Evolutionary conservation across 2,113 vertebrate genomes (phyloP), one percentile per base, ranked within the genome.

Genomic region (Suncus etruscus): DNA sequence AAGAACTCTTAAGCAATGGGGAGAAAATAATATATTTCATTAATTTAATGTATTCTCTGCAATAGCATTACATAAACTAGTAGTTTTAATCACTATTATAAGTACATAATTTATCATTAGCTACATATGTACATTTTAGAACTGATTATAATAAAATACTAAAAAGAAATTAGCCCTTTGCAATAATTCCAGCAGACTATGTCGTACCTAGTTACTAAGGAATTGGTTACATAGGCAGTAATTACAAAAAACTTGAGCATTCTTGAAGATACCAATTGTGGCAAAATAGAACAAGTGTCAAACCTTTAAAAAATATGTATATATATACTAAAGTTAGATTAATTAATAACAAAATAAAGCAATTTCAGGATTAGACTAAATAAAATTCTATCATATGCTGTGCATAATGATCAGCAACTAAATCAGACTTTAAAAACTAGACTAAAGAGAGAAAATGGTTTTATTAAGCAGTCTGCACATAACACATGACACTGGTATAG

Each of bases 1-100:
- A 97, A 99, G 97, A 96, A 99, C 99, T 97, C 99, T 99, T 96
- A 8, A 6, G 94, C 74, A 92, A 96, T 47, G 94, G 76, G 63
- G 86, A 94, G 72, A 66, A 93, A 95, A 91, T 94, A 92, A n/a
- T 31, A 24, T 25, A 69, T 10, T 91, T 12, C 48, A 65, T 24
- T 76, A 32, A 76, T 66, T 70, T 50, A 79, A 86, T 66, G 8
- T 24, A 27, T 0, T 0, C 25, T 32, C 90, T 31, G 8, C 6
- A 81, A 70, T 3, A 81, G 20, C 20, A 94, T n/a, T 86, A 0
- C 66, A 87, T 45, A 66, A 73, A 77, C 12, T 70, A 83, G 80
- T 25, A 0, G 78, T 72, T 69, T 54, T 32, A 32, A 61, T 79
- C 63, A 54, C 54, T 16, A 54, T 54, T 14, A 54, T 14, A 54